Base-by-base conservation (phyloP, 2,888 invertebrate genomes). In the Drosophila vallismaia region DNA sequence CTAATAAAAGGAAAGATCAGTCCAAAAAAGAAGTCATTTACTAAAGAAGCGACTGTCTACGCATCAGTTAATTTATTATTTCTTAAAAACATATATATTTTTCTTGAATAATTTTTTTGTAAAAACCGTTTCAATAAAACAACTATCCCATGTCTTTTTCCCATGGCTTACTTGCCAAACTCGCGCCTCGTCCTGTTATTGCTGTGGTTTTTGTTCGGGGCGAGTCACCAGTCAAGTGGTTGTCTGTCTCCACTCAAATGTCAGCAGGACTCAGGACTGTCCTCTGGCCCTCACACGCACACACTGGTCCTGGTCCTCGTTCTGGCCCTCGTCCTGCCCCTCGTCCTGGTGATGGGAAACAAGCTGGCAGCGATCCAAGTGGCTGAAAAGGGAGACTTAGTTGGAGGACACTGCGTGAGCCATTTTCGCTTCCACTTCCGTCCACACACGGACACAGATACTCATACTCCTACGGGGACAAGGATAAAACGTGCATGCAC, bases 241-340 rank as follows among this genome's bases (percentile, higher is more conserved):
- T 83, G 83, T 86, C 84, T 71, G 84, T 79, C 81, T 83, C 84
- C 80, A 71, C 78, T 86, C 76, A 82, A 86, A 86, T 86, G 82
- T 82, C 86, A 71, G 72, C 45, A 49, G 66, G 66, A 64, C 64
- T 64, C 64, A 31, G 67, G 46, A 54, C 66, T 67, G 68, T 66
- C 67, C 66, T 67, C 67, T 67, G 54, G 36, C 36, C 36, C 29
- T 40, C 53, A 40, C 63, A 29, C 28, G 31, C 48, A 50, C 63
- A 12, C 63, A 29, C 56, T 10, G 6, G 5, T 5, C 36, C 6
- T n/a, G n/a, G n/a, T 12, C 36, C 36, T 36, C n/a, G 36, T 36
- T 5, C 5, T 36, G 36, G 36, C n/a, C 33, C 9, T 33, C 10
- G 33, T 36, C n/a, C 5, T 36, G 36, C n/a, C n/a, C 33, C 9